phyloP scores from a whole-genome alignment of 2,113 vertebrate genomes.

The Chloropsis cyanopogon region DNA sequence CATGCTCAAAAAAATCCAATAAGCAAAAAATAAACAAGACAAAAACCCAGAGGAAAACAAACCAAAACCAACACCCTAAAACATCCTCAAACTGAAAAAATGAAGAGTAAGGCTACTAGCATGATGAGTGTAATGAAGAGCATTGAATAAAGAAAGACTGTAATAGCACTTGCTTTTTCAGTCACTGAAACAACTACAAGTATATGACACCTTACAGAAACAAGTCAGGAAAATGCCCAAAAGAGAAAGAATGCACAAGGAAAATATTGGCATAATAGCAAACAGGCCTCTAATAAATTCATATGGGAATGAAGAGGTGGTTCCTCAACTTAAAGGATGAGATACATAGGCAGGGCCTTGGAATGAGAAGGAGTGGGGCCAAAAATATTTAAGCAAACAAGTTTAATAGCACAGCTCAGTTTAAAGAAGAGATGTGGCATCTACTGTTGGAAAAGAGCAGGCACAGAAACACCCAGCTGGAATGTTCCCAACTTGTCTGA shows the following conservation, averaged over 20 bases:
- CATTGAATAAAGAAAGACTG: not conserved
- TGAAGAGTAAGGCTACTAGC: not conserved
- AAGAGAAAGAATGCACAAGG: not conserved
- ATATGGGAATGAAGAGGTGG: not conserved
- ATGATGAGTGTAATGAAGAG: not conserved
- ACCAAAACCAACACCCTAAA: not conserved
- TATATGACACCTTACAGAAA: not conserved
- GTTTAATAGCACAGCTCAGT: not conserved
- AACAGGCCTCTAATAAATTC: not conserved
- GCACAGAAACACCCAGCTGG: not conserved
- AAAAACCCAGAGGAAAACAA: not conserved
- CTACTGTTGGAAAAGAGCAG: not conserved
- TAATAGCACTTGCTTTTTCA: conserved; percentile 15
- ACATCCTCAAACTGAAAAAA: not conserved
- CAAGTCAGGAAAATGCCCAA: not conserved
- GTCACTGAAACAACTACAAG: not conserved
- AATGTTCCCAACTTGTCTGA: not conserved
- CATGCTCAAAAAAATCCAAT: not conserved
- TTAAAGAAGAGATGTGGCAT: not conserved
- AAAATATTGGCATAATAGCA: not conserved
- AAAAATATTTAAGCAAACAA: not conserved
- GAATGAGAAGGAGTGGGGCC: not conserved
- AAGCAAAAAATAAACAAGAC: not conserved
- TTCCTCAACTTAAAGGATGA: not conserved
- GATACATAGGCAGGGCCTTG: not conserved